phyloP scores from a whole-genome alignment of 2,113 vertebrate species.

The Elachura formosa region DNA sequence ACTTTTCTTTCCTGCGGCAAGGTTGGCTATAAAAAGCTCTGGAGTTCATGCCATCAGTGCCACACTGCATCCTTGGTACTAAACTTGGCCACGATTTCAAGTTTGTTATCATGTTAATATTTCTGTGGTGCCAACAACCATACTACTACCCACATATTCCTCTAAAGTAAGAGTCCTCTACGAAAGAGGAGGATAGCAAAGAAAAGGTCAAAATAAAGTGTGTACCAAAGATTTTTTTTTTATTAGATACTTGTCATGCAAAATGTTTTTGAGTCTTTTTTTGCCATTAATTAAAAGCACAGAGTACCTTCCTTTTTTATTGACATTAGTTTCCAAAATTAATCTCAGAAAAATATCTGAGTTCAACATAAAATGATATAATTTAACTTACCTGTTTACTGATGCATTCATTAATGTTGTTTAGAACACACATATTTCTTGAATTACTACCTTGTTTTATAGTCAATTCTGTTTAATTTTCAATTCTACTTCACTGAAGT shows the following conservation, averaged over 20 bases:
- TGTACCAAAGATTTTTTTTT: not conserved
- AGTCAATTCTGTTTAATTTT: not conserved
- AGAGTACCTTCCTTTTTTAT: not conserved
- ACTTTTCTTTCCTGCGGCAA: not conserved
- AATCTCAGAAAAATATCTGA: not conserved
- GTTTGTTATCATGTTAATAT: not conserved
- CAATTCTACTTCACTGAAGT: not conserved
- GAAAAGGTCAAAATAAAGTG: not conserved
- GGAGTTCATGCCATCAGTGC: rapidly evolving
- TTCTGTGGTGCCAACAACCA: not conserved
- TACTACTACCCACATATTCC: not conserved
- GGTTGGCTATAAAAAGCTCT: not conserved
- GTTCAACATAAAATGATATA: not conserved
- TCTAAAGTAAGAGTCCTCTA: not conserved
- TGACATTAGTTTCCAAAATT: not conserved
- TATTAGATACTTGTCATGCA: not conserved
- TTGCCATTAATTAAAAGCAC: not conserved
- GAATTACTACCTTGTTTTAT: not conserved
- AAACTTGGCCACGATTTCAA: not conserved
- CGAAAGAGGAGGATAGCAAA: not conserved
- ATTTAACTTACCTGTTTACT: not conserved
- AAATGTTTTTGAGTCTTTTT: not conserved
- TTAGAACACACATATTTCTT: not conserved
- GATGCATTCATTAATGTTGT: not conserved
- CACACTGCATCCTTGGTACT: not conserved